A percentile compares a stretch with the other conserved stretches of the same genome.
These are phyloP conservation scores for Xylota sylvarum DNA, from an alignment of 2,888 invertebrate species.

Conservation along the genomic window DNA sequence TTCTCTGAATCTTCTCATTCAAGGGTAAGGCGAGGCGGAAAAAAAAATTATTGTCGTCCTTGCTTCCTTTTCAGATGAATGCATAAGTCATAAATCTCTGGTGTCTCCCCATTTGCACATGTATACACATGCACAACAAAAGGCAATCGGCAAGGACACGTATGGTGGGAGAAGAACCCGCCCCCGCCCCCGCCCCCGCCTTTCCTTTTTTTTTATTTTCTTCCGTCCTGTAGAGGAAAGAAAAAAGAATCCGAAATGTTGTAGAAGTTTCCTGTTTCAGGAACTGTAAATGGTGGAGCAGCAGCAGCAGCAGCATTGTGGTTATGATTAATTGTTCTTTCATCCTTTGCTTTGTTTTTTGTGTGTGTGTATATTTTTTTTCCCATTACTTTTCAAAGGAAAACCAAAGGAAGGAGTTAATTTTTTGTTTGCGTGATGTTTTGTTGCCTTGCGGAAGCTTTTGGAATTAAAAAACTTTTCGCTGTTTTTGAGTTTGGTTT, in stretches of 20 bases:
- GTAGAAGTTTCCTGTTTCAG: slow-evolving; percentile 55
- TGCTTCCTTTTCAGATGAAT: slow-evolving; percentile 74
- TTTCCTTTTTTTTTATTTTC: too few relatives aligned
- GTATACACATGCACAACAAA: slow-evolving; percentile 64
- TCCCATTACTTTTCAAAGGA: slow-evolving; percentile 12
- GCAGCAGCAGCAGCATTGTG: slow-evolving; percentile 45
- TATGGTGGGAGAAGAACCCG: slow-evolving; percentile 20
- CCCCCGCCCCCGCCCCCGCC: background rate
- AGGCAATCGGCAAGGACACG: slow-evolving; percentile 67
- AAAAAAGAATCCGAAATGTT: slow-evolving; percentile 28
- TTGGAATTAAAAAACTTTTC: slow-evolving; percentile 61
- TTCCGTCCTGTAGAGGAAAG: background rate
- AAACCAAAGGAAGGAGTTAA: slow-evolving; percentile 41
- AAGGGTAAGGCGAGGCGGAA: slow-evolving; percentile 51
- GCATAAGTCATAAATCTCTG: slow-evolving; percentile 74
- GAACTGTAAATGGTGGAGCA: slow-evolving; percentile 46
- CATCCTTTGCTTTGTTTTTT: slow-evolving; percentile 26
- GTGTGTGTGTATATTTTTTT: too few relatives aligned
- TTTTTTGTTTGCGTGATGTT: slow-evolving; percentile 42
- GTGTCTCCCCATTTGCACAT: slow-evolving; percentile 45
- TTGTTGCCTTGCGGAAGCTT: slow-evolving; percentile 25
- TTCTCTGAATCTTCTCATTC: slow-evolving; percentile 25
- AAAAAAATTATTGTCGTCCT: slow-evolving; percentile 46
- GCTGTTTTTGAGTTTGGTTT: slow-evolving; percentile 34
- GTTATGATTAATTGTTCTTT: slow-evolving; percentile 67